These are phyloP conservation scores for Pterocles burchelli DNA, from an alignment of 2,113 vertebrate species.

Conservation along the genomic window DNA sequence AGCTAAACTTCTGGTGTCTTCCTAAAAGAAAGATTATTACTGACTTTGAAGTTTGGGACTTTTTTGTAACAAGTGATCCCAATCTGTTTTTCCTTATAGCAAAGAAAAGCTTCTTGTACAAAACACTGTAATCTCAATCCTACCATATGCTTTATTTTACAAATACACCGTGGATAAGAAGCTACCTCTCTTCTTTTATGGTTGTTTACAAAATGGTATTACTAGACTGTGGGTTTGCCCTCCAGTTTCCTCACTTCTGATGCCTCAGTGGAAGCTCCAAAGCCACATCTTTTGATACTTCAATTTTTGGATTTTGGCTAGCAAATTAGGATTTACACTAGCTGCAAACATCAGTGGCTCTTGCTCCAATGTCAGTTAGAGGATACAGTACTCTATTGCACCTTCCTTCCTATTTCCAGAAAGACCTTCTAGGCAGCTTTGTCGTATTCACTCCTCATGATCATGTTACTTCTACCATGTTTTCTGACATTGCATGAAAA, in stretches of 20 bases:
- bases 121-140: not conserved
- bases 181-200: not conserved
- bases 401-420: not conserved
- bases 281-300: not conserved
- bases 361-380: not conserved
- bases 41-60: not conserved
- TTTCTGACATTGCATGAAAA: not conserved
- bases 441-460: not conserved
- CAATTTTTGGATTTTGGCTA: not conserved
- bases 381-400: not conserved
- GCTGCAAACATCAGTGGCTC: not conserved
- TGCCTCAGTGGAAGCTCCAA: not conserved
- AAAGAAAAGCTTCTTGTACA: not conserved
- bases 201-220: not conserved
- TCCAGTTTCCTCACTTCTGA: not conserved
- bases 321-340: not conserved
- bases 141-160: not conserved
- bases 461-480: accelerated
- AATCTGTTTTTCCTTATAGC: not conserved
- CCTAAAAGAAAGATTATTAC: not conserved
- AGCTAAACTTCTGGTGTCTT: not conserved
- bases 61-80: not conserved
- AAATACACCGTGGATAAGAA: not conserved
- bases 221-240: not conserved
- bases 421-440: not conserved